Evolutionary conservation across 2,888 invertebrate species (phyloP).

Genomic region (Subacronicta megacephala): DNA sequence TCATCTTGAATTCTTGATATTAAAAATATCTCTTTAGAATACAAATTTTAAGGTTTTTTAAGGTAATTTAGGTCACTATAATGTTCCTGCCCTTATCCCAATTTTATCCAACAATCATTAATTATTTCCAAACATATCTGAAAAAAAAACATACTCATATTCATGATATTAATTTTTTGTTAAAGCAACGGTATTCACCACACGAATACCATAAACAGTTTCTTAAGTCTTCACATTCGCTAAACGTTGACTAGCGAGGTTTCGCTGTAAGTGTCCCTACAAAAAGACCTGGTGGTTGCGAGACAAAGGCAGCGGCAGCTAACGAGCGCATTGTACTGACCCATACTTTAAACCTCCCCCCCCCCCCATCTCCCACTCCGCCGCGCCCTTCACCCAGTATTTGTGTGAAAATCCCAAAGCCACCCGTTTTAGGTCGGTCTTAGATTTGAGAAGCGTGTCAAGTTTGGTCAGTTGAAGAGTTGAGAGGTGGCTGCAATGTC

Average conservation of each 20-base stretch:
- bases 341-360: conserved; percentile 2
- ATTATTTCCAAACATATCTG: too few species aligned
- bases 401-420: conserved; percentile 52
- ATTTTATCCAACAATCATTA: too few species aligned
- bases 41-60: too few species aligned
- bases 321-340: conserved; percentile 60
- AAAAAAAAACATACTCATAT: too few species aligned
- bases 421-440: conserved; percentile 33
- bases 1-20: too few species aligned
- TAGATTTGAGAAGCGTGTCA: conserved; percentile 41
- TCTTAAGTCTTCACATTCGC: not conserved
- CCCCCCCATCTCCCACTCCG: not conserved
- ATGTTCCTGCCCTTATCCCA: too few species aligned
- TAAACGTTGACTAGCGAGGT: conserved; percentile 30
- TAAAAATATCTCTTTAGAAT: too few species aligned
- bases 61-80: too few species aligned
- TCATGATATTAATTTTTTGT: not conserved
- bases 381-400: conserved; percentile 18
- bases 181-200: not conserved
- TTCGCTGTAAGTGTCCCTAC: conserved; percentile 34
- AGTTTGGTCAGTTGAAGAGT: conserved; percentile 28
- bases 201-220: not conserved
- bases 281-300: conserved; percentile 38
- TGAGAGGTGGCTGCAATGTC: conserved; percentile 9
- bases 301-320: conserved; percentile 56